phyloP scores from a whole-genome alignment of 2,888 invertebrate species.

The Listrodromus nycthemerus region DNA sequence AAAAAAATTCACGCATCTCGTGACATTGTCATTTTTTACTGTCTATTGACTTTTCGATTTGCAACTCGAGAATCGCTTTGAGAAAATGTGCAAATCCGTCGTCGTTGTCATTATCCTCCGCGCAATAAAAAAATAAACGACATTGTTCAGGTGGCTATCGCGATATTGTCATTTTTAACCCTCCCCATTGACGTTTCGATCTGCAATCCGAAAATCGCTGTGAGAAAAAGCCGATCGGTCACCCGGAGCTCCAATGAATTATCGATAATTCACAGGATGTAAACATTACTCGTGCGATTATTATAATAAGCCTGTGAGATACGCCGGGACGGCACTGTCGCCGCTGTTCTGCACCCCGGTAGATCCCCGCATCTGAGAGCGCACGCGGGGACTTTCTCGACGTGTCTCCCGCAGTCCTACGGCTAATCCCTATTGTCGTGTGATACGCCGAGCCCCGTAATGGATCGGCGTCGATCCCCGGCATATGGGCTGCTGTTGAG shows the following conservation, averaged over 20 bases:
- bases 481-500: slow-evolving; percentile 63
- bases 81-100: slow-evolving; percentile 58
- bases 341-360: slow-evolving; percentile 14
- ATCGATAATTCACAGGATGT: slow-evolving; percentile 32
- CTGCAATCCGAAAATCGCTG: background rate
- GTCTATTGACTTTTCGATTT: background rate
- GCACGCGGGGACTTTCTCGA: slow-evolving; percentile 65
- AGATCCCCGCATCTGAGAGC: slow-evolving; percentile 57
- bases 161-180: background rate
- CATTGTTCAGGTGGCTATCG: background rate
- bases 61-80: background rate
- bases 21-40: background rate
- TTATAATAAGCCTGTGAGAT: slow-evolving; percentile 55
- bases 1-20: too few relatives aligned
- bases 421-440: slow-evolving; percentile 81
- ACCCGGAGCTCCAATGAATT: slow-evolving; percentile 33
- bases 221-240: background rate
- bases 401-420: slow-evolving; percentile 74
- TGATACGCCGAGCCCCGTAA: slow-evolving; percentile 80
- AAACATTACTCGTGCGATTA: slow-evolving; percentile 62
- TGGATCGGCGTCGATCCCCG: slow-evolving; percentile 81
- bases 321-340: slow-evolving; percentile 25
- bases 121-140: background rate
- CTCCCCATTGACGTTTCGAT: background rate
- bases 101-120: slow-evolving; percentile 44